Conservation (phyloP, 2,888 invertebrate species). For the Cyrtodaria siliqua region DNA sequence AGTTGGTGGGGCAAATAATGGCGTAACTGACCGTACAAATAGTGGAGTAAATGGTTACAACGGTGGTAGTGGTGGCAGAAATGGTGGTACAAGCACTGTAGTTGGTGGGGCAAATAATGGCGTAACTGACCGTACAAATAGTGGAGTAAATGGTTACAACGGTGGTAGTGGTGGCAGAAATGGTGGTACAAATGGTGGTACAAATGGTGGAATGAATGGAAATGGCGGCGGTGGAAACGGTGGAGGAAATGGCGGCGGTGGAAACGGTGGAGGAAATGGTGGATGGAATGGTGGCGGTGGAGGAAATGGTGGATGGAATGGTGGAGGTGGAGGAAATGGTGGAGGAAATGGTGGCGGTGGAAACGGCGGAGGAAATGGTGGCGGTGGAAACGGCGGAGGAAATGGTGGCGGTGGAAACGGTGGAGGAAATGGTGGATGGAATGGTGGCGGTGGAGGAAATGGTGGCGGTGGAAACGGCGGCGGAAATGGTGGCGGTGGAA, state of each 20-base stretch:
- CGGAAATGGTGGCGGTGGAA: too few species aligned
- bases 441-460: not conserved
- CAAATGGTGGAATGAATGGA: too few species aligned
- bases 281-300: not conserved
- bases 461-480: not conserved
- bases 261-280: not conserved
- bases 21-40: not conserved
- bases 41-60: not conserved
- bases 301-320: not conserved
- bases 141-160: not conserved
- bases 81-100: not conserved
- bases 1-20: too few species aligned
- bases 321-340: not conserved
- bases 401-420: too few species aligned
- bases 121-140: not conserved
- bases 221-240: too few species aligned
- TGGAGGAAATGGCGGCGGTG: too few species aligned
- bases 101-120: not conserved
- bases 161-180: not conserved
- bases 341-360: not conserved
- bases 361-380: too few species aligned
- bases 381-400: too few species aligned
- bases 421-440: not conserved
- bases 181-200: not conserved
- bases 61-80: not conserved